A percentile compares a stretch with the other conserved stretches of the same genome.
Evolutionary conservation across 2,113 vertebrate genomes (phyloP).

Genomic region (Perca fluviatilis): DNA sequence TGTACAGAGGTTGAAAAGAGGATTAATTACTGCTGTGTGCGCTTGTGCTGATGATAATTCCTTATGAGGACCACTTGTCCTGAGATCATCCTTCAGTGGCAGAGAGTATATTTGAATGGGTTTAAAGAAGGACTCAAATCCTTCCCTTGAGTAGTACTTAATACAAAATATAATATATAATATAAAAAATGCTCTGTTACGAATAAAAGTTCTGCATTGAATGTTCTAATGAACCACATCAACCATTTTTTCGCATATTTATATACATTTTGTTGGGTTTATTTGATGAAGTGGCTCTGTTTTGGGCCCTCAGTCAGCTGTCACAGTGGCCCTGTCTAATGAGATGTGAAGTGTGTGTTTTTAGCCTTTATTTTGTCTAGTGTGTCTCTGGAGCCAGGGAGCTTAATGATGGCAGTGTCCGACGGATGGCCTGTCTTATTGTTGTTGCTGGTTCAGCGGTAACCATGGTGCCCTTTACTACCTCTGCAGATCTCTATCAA

Average conservation of each 20-base stretch:
- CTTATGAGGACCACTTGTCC: neutral
- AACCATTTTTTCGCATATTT: neutral
- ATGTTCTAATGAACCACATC: too few relatives aligned
- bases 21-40: neutral
- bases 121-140: neutral
- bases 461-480: conserved; percentile 63
- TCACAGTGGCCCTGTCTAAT: conserved; percentile 72
- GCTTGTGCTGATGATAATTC: neutral
- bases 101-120: neutral
- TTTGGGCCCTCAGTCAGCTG: conserved; percentile 37
- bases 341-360: conserved; percentile 81
- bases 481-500: conserved; percentile 83
- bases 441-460: conserved; percentile 76
- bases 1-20: conserved; percentile 6
- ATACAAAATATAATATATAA: neutral
- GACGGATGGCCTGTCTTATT: conserved; percentile 62
- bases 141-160: neutral
- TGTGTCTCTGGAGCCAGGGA: conserved; percentile 69
- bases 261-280: conserved; percentile 1
- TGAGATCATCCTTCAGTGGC: neutral
- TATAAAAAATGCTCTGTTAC: neutral
- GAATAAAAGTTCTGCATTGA: neutral
- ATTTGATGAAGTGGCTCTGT: conserved; percentile 15
- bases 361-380: conserved; percentile 73
- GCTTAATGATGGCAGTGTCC: conserved; percentile 68